phyloP scores from a whole-genome alignment of 1,140 invertebrate species.

The Marisa cornuarietis region DNA sequence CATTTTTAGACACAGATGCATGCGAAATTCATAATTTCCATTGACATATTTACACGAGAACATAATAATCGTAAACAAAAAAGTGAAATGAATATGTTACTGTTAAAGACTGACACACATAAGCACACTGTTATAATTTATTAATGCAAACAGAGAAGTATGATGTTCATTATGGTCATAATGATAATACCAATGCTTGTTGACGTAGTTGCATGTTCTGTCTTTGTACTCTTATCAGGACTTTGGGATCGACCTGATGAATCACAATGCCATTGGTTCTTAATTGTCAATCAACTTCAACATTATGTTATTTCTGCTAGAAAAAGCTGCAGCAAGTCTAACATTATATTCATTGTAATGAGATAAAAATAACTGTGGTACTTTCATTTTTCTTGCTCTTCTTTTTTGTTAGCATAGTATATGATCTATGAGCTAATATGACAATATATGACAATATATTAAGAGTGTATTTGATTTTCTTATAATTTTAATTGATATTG shows the following conservation, averaged over 20 bases:
- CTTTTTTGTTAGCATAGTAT: no score
- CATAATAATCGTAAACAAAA: not conserved
- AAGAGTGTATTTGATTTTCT: not conserved
- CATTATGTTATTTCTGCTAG: no score
- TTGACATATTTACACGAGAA: not conserved
- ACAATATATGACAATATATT: not conserved
- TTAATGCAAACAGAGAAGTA: not conserved
- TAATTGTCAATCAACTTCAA: no score
- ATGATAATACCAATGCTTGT: no score
- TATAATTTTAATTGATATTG: not conserved
- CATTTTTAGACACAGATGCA: not conserved
- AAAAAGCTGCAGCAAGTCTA: no score
- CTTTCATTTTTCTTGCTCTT: no score
- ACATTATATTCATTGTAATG: no score
- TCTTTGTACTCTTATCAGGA: slow-evolving; percentile 3
- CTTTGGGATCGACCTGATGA: slow-evolving; percentile 15
- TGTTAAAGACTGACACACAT: not conserved
- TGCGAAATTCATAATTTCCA: not conserved
- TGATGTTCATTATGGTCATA: no score
- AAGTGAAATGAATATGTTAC: not conserved
- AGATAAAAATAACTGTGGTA: no score
- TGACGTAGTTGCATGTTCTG: not conserved
- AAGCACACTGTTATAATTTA: not conserved
- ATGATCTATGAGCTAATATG: not conserved
- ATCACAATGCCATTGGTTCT: not conserved